Percentiles rank a stretch among this genome's conserved stretches.
These are phyloP conservation scores for Cantharis nigra DNA, from an alignment of 2,888 invertebrate genomes.

Conservation along the genomic window DNA sequence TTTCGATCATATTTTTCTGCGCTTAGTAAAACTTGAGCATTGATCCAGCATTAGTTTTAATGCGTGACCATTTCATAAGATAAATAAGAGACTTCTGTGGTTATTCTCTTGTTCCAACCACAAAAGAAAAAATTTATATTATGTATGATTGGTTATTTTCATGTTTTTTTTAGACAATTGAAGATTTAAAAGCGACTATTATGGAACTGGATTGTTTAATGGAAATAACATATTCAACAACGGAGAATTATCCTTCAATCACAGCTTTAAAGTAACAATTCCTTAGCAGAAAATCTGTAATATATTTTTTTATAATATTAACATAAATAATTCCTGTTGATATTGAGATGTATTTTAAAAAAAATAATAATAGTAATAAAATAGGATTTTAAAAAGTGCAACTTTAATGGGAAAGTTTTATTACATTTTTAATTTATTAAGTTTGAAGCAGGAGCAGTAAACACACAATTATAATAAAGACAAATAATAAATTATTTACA, in stretches of 20 bases:
- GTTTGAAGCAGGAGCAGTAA: not conserved
- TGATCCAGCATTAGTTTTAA: too few relatives aligned
- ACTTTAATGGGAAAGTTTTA: not conserved
- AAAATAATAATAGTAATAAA: slow-evolving; percentile 5
- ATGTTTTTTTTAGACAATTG: slow-evolving; percentile 38
- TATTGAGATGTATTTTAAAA: not conserved
- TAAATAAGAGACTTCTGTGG: too few relatives aligned
- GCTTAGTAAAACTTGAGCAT: too few relatives aligned
- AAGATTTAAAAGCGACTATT: slow-evolving; percentile 41
- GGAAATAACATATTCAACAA: slow-evolving; percentile 42
- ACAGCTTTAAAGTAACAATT: slow-evolving; percentile 32
- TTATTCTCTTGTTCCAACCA: too few relatives aligned
- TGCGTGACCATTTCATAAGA: too few relatives aligned
- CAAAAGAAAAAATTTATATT: too few relatives aligned
- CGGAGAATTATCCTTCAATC: slow-evolving; percentile 40
- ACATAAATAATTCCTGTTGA: not conserved
- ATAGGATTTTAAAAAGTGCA: slow-evolving; percentile 7
- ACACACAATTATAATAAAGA: not conserved
- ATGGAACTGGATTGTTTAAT: slow-evolving; percentile 42
- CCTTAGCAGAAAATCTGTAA: not conserved
- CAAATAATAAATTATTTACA: not conserved
- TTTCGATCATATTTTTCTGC: too few relatives aligned
- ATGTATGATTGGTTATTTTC: not conserved
- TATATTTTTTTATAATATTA: too few relatives aligned
- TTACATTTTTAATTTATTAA: not conserved